Evolutionary conservation across 1,140 invertebrate species (phyloP), one percentile per base, ranked within the genome.

Genomic region (Lepidurus apus): DNA sequence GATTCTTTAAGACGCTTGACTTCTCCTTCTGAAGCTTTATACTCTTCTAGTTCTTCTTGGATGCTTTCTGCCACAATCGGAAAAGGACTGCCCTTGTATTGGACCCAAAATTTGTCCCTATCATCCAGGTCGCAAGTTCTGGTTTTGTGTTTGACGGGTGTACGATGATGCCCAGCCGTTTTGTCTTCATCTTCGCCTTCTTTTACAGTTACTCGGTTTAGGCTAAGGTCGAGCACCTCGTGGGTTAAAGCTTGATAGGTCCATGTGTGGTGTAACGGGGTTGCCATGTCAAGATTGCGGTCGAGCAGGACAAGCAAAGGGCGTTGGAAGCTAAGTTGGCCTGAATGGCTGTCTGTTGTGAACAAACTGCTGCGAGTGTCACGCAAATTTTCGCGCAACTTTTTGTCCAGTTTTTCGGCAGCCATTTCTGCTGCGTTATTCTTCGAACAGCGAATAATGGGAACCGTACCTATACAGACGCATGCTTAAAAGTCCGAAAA

Each of bases 351-450:
- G 84, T 97, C 95, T 79, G 91, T 90, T 81, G 94, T 91, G 84
- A 99, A 99, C 43, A 99, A 88, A 87, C 95, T 98, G 85, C 98
- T 98, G 84, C 97, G 90, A 0, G 96, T 91, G 87, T 99, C 97
- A 88, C 96, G 92, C 5, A 99, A 87, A 88, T 99, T 99, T 84
- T 99, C 97, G 74, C 96, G 86, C 34, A 99, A 87, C 86, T 99
- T 99, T 85, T 98, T 98, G 83, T 99, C 95, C 75, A 99, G 87
- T 86, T 97, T 98, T 86, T 95, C 93, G 3, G 95, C 96, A 1
- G 99, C 96, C 92, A 97, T 96, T 88, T 99, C 97, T 1, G 98
- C 97, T 10, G 98, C 97, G 88, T 98, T 98, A 43, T 96, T 96
- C 85, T 93, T 91, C 7, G 95, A 95, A 87, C 95, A 95, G 79